These are phyloP conservation scores for Erannis defoliaria DNA, from an alignment of 2,888 invertebrate species.

Conservation along the genomic window DNA sequence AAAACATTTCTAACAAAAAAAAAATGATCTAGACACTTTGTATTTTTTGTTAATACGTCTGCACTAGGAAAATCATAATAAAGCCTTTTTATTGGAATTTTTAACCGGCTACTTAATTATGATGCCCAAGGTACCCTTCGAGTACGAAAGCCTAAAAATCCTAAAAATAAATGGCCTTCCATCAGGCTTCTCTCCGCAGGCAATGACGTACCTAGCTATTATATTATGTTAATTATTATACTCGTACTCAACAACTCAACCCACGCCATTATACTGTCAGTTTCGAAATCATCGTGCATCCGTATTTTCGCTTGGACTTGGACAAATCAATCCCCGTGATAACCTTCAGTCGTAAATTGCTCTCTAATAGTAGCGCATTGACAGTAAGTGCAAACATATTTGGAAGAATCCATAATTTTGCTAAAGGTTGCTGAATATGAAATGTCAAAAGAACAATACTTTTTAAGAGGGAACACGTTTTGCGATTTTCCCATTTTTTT, in stretches of 20 bases:
- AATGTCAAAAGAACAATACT: constrained; percentile 15
- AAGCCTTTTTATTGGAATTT: no score
- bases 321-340: neutral
- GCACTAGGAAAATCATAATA: no score
- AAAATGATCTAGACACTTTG: no score
- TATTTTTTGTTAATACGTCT: no score
- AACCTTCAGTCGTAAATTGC: neutral
- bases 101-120: no score
- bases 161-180: constrained; percentile 14
- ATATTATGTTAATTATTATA: constrained; percentile 16
- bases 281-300: neutral
- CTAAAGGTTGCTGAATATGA: constrained; percentile 1
- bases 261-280: constrained; percentile 9
- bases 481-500: no score
- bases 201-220: constrained; percentile 9
- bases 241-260: no score
- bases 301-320: constrained; percentile 4
- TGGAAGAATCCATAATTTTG: neutral
- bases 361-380: no score
- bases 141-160: neutral
- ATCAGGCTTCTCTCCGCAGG: neutral
- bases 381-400: no score
- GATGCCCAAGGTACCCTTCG: no score
- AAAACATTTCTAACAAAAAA: no score
- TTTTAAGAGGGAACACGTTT: no score